Conservation (phyloP, 2,888 invertebrate genomes). For the Protophormia terraenovae region DNA sequence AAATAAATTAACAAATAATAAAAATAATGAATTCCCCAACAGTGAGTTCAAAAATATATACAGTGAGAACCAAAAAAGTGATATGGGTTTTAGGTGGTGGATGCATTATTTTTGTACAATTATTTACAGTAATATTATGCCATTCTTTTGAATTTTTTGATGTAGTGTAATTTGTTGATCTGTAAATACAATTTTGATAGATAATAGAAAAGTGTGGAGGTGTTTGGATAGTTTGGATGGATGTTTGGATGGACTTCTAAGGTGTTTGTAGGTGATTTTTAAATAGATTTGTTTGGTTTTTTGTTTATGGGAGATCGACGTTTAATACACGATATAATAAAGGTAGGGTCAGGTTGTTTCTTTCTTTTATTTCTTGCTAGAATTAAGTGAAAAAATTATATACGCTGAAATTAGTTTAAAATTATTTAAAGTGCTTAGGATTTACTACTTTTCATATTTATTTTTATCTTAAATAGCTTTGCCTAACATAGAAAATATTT, state of each 20-base stretch:
- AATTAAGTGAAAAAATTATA: neutral
- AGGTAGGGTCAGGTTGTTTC: neutral
- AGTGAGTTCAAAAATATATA: constrained; percentile 31
- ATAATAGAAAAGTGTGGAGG: neutral
- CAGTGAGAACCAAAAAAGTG: constrained; percentile 68
- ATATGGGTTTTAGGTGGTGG: neutral
- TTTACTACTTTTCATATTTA: neutral
- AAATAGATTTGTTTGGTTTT: neutral
- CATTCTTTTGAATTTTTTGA: constrained; percentile 42
- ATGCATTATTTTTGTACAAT: constrained; percentile 39
- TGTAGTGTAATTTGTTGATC: constrained; percentile 60
- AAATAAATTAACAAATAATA: neutral
- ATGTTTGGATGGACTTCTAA: neutral
- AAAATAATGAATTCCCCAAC: constrained; percentile 44
- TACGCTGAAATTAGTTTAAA: neutral
- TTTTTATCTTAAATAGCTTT: neutral
- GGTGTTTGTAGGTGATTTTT: neutral
- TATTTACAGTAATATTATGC: constrained; percentile 19
- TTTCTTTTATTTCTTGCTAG: neutral
- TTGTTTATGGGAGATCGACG: constrained; percentile 40
- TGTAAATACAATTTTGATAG: constrained; percentile 52
- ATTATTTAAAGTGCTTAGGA: constrained; percentile 11
- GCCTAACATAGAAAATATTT: neutral
- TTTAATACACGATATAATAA: constrained; percentile 32
- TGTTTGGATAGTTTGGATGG: constrained; percentile 6